Evolutionary conservation across 2,888 invertebrate species (phyloP).

Genomic region (Drosophila neonasuta): DNA sequence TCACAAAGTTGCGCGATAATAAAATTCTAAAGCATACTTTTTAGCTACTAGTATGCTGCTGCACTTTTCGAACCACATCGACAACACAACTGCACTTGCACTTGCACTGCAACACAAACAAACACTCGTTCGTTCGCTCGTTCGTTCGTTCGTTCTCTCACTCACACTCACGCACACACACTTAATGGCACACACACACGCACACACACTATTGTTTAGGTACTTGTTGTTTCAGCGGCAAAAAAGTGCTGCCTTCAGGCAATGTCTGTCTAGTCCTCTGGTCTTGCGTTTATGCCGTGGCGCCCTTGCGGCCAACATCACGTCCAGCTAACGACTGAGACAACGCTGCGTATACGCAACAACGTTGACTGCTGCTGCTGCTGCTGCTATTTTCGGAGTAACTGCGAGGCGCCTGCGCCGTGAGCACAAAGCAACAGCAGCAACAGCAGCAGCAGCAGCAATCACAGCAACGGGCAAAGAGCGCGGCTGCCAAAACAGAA

Average conservation of each 20-base stretch:
- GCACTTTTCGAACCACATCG: conserved; percentile 54
- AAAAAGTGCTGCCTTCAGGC: conserved; percentile 59
- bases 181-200: conserved; percentile 16
- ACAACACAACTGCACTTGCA: conserved; percentile 21
- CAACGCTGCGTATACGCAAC: conserved; percentile 71
- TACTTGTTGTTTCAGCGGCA: conserved; percentile 76
- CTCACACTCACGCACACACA: conserved; percentile 20
- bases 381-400: conserved; percentile 66
- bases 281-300: conserved; percentile 58
- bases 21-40: conserved; percentile 73
- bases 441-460: too few species aligned
- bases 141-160: conserved; percentile 1
- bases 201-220: conserved; percentile 48
- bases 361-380: conserved; percentile 38
- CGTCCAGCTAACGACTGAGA: conserved; percentile 75
- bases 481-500: conserved; percentile 50
- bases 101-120: conserved; percentile 21
- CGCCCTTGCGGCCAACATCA: conserved; percentile 77
- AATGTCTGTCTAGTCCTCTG: conserved; percentile 31
- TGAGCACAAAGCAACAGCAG: conserved; percentile 19
- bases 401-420: conserved; percentile 59
- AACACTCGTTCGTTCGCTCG: conserved; percentile 3
- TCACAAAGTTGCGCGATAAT: conserved; percentile 56
- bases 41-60: conserved; percentile 64
- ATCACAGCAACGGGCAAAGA: neutral